Conservation (phyloP, 2,888 invertebrate genomes). For the Drosophila limbata region DNA sequence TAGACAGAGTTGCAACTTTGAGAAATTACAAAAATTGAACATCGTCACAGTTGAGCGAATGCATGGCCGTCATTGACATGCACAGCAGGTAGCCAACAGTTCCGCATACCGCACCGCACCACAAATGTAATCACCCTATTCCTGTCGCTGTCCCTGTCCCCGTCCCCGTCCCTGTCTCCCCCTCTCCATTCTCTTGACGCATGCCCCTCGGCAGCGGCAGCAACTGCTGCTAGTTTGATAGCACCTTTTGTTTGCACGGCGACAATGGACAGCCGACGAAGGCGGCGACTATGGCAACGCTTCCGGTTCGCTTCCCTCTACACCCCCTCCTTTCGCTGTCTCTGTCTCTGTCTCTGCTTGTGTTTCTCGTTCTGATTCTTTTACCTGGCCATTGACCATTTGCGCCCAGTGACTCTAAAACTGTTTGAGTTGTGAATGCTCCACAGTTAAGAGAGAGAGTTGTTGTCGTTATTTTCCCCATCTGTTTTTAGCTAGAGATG, state of each 20-base stretch:
- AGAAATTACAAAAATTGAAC: conserved; percentile 7
- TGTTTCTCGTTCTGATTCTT: conserved; percentile 13
- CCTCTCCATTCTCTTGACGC: no score
- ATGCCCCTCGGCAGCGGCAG: neutral
- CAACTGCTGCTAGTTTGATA: conserved; percentile 7
- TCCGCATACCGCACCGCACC: conserved; percentile 36
- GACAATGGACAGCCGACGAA: conserved; percentile 35
- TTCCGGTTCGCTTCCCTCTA: conserved; percentile 55
- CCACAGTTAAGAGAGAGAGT: neutral
- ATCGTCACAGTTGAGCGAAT: conserved; percentile 43
- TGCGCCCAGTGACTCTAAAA: conserved; percentile 4
- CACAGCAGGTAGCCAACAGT: conserved; percentile 53
- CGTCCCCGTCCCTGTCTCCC: neutral
- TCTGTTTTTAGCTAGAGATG: neutral
- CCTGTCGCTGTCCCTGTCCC: no score
- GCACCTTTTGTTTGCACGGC: conserved; percentile 44
- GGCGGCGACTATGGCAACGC: conserved; percentile 57
- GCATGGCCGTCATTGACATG: conserved; percentile 55
- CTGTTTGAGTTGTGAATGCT: conserved; percentile 4
- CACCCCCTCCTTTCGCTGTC: neutral
- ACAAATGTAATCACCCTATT: conserved; percentile 4
- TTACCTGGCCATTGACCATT: conserved; percentile 25
- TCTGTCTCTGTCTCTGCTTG: neutral
- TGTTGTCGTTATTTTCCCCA: neutral
- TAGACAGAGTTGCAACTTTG: conserved; percentile 7